phyloP scores from a whole-genome alignment of 2,797 vertebrate genomes.

The Cetoscarus ocellatus region DNA sequence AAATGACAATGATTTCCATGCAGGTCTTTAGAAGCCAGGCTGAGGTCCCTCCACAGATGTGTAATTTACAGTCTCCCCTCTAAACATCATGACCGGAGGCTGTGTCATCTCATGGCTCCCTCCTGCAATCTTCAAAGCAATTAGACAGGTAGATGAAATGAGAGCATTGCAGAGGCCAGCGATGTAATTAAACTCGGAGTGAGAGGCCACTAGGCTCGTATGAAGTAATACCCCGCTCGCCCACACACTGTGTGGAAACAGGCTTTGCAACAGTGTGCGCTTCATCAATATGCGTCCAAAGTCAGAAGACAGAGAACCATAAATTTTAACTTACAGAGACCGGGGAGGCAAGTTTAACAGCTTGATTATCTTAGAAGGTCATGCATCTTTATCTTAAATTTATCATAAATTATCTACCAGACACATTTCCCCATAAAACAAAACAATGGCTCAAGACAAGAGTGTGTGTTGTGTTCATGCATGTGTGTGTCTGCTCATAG shows the following conservation, averaged over 20 bases:
- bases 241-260: constrained; percentile 11
- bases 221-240: constrained; percentile 30
- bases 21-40: constrained; percentile 23
- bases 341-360: too few species aligned
- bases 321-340: not conserved
- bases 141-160: constrained; percentile 72
- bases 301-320: not conserved
- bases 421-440: too few species aligned
- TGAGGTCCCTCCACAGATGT: constrained; percentile 41
- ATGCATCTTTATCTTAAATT: not conserved
- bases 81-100: constrained; percentile 57
- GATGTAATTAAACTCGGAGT: constrained; percentile 69
- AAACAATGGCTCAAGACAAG: too few species aligned
- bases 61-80: constrained; percentile 60
- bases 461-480: too few species aligned
- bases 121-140: constrained; percentile 54
- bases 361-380: too few species aligned
- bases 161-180: constrained; percentile 48
- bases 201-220: constrained; percentile 44
- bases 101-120: constrained; percentile 59
- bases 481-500: too few species aligned
- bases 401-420: too few species aligned
- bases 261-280: constrained; percentile 2
- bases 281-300: constrained; percentile 17
- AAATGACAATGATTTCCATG: constrained; percentile 33